Base-by-base conservation (phyloP, 1,140 invertebrate species). In the Agrilus planipennis region DNA sequence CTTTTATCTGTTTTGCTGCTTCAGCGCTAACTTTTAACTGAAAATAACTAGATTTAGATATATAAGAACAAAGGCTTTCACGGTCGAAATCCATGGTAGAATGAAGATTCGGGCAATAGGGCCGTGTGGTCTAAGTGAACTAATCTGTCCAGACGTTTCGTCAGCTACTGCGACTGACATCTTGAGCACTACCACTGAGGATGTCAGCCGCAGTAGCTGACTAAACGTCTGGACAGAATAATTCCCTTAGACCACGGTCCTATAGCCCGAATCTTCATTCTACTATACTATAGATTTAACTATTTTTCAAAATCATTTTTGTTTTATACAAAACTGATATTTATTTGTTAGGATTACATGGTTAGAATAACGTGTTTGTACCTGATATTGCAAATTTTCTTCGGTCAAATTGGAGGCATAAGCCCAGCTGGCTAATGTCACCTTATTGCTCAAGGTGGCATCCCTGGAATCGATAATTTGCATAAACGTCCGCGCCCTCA, bases 331-430 rank as follows among this genome's bases (percentile, higher is more conserved):
- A 27, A 7, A 31, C 25, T 9, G 17, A 12, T 34, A 16, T 10
- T 25, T n/a, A 27, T 2, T 25, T 15, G 16, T 28, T 6, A 28
- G 15, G 14, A 15, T 31, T 16, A 16, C n/a, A n/a, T n/a, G n/a
- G n/a, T n/a, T n/a, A n/a, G n/a, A n/a, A n/a, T n/a, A n/a, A n/a
- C n/a, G n/a, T 4, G 11, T n/a, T 17, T 7, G 41, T 48, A 54
- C 53, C 57, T 76, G 72, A 27, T 61, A 66, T 21, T 69, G 68
- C 7, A 79, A 69, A 57, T 83, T 84, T 25, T 71, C 69, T 39
- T 77, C 71, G 1, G 79, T 86, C 11, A 88, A 69, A 54, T 88
- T 82, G 0, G 81, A 80, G 1, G 71, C 73, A 48, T 84, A 87
- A 5, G 66, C 68, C 82, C 82, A 87, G 21, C 74, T 62, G 0